Evolutionary conservation across 2,888 invertebrate species (phyloP).

Genomic region (Scaptomyza reducta): DNA sequence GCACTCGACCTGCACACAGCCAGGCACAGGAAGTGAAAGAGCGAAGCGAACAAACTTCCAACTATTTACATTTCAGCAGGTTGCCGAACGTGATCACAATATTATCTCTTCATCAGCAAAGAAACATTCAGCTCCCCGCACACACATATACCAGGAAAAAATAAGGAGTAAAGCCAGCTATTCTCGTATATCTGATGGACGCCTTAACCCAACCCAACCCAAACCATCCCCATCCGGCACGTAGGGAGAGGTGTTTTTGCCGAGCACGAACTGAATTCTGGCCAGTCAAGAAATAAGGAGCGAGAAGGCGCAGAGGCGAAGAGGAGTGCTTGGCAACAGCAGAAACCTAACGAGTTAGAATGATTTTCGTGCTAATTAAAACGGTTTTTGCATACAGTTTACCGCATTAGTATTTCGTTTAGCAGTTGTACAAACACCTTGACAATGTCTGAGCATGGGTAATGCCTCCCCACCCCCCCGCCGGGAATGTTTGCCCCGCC

Average conservation of each 20-base stretch:
- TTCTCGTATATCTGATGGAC: constrained; percentile 6
- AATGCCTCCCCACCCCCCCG: constrained; percentile 29
- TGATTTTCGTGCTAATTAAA: constrained; percentile 80
- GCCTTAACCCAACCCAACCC: background rate
- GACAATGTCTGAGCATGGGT: constrained; percentile 41
- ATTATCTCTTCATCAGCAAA: constrained; percentile 79
- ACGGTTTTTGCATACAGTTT: constrained; percentile 80
- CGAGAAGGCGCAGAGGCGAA: too few species aligned
- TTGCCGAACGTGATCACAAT: constrained; percentile 80
- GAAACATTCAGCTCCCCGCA: constrained; percentile 28
- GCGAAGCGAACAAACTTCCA: background rate
- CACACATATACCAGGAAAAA: constrained; percentile 1
- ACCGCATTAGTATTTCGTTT: constrained; percentile 80
- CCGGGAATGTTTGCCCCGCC: constrained; percentile 48
- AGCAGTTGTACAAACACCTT: constrained; percentile 75
- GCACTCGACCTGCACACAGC: constrained; percentile 20
- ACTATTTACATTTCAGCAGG: constrained; percentile 75
- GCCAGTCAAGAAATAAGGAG: constrained; percentile 29
- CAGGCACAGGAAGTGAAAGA: background rate
- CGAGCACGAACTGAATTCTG: constrained; percentile 21
- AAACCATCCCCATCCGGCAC: constrained; percentile 2
- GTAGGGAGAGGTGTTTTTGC: constrained; percentile 38
- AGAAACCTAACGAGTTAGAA: constrained; percentile 78
- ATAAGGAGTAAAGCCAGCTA: constrained; percentile 14
- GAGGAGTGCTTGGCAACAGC: constrained; percentile 16